Conservation (phyloP, 2,113 vertebrate species). For the Passer montanus region DNA sequence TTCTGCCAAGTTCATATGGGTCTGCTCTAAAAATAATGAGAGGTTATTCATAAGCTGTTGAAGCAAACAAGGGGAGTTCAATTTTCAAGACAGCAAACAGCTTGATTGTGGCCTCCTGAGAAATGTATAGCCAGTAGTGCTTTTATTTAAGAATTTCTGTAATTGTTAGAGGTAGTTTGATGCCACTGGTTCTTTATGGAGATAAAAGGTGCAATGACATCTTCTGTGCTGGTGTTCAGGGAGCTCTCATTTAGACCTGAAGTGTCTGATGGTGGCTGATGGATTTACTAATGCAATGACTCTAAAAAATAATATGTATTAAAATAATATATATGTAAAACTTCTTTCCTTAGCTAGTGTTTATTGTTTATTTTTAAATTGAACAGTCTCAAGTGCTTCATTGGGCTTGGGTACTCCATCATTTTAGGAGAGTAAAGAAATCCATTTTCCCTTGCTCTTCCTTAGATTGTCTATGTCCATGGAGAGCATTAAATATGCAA, state of each 20-base stretch:
- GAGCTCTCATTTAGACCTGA: neutral
- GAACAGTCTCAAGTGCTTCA: neutral
- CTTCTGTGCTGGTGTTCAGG: neutral
- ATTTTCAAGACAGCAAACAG: neutral
- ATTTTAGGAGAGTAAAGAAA: neutral
- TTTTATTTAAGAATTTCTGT: neutral
- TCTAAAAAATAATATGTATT: neutral
- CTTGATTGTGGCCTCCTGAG: neutral
- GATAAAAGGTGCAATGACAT: neutral
- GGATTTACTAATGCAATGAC: neutral
- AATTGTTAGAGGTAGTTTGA: neutral
- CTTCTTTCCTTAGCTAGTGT: neutral
- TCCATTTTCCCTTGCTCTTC: neutral
- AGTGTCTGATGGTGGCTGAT: neutral
- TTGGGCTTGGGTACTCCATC: neutral
- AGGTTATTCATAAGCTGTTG: neutral
- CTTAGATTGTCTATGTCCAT: neutral
- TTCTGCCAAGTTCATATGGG: neutral
- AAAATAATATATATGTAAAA: neutral
- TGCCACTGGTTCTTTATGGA: neutral
- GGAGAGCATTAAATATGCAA: neutral
- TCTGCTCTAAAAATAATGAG: neutral
- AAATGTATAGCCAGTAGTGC: neutral
- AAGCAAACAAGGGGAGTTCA: neutral
- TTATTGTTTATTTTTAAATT: neutral